These are phyloP conservation scores for Triplophysa dalaica DNA, from an alignment of 2,113 vertebrate species.

Conservation along the genomic window DNA sequence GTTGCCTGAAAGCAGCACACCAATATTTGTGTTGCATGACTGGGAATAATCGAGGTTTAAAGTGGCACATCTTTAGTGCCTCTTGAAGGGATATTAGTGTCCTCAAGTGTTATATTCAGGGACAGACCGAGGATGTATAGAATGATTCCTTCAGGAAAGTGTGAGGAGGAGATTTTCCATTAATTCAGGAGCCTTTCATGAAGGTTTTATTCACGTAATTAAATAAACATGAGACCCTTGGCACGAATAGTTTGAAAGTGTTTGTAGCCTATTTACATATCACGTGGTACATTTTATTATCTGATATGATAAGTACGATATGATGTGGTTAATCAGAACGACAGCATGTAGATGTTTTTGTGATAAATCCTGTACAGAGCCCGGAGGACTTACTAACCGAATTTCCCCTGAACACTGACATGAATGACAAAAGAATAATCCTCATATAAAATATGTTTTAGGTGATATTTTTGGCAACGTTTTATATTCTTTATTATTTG, in stretches of 20 bases:
- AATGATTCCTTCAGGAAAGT: neutral
- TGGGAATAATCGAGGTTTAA: conserved; percentile 94
- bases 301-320: neutral
- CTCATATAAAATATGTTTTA: neutral
- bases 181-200: neutral
- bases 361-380: conserved; percentile 5
- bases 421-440: neutral
- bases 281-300: conserved; percentile 15
- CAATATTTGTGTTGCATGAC: conserved; percentile 99
- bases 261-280: neutral
- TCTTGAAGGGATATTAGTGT: conserved; percentile 87
- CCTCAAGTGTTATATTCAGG: conserved; percentile 75
- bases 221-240: neutral
- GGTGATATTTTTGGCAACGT: neutral
- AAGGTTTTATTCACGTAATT: neutral
- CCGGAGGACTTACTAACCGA: neutral
- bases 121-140: neutral
- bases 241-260: conserved; percentile 1
- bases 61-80: conserved; percentile 81
- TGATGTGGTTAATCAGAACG: conserved; percentile 22
- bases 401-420: neutral
- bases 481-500: neutral
- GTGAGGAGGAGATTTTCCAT: conserved; percentile 3
- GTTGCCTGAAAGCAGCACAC: conserved; percentile 92
- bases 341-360: conserved; percentile 28